A percentile compares a stretch with the other conserved stretches of the same genome.
phyloP scores from a whole-genome alignment of 2,113 vertebrate genomes.

The Opisthocomus hoazin region DNA sequence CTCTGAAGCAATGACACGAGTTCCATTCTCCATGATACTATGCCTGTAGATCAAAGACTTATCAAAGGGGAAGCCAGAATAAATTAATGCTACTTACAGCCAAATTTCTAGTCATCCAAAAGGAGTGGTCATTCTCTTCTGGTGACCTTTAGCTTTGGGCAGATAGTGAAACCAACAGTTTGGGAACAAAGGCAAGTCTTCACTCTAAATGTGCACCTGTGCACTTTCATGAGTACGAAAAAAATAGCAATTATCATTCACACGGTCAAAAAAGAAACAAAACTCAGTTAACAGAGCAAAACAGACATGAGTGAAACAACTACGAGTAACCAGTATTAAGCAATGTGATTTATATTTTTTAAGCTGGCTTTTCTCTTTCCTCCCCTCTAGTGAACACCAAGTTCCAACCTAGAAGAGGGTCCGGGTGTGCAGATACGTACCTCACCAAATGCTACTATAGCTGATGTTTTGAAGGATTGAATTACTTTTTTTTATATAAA shows the following conservation, averaged over 20 bases:
- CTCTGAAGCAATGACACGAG: neutral
- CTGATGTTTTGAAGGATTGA: neutral
- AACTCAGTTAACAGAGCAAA: neutral
- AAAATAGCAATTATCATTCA: neutral
- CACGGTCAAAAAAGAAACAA: neutral
- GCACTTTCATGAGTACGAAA: neutral
- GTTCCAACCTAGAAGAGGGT: neutral
- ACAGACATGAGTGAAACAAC: fast-evolving
- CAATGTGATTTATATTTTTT: neutral
- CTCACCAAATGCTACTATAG: neutral
- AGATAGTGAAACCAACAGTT: neutral
- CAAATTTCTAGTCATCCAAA: neutral
- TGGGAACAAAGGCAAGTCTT: neutral
- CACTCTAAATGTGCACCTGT: neutral
- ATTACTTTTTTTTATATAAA: neutral
- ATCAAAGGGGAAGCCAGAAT: neutral
- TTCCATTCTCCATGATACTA: neutral
- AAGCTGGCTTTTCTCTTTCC: neutral
- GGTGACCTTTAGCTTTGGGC: neutral
- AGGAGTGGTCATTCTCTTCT: neutral
- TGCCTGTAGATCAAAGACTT: neutral
- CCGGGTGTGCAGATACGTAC: neutral
- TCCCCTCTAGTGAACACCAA: neutral
- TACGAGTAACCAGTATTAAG: neutral
- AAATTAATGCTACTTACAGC: neutral